Percentiles rank a stretch among this genome's conserved stretches.
These are phyloP conservation scores for Zaprionus vittiger DNA, from an alignment of 1,140 invertebrate species.

Conservation along the genomic window DNA sequence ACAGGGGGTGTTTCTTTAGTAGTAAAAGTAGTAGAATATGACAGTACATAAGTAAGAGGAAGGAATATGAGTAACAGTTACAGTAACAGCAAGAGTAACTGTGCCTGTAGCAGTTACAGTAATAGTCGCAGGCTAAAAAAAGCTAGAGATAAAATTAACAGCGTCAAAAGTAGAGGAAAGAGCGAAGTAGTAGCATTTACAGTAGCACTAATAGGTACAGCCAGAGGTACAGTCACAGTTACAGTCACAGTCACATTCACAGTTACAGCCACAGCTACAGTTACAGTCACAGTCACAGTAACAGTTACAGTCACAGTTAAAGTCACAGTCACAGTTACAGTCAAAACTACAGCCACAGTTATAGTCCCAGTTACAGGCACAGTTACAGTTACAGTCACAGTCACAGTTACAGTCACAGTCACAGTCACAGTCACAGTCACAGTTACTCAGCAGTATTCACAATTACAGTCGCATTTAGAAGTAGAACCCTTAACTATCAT, in stretches of 20 bases:
- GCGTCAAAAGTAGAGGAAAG: too few species aligned
- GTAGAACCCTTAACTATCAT: neutral
- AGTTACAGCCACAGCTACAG: neutral
- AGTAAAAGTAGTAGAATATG: neutral
- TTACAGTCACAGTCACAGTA: neutral
- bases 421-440: neutral
- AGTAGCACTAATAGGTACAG: neutral
- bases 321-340: neutral
- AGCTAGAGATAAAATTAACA: too few species aligned
- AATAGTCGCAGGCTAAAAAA: neutral
- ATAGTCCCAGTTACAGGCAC: too few species aligned
- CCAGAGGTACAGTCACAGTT: neutral
- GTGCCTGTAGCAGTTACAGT: neutral
- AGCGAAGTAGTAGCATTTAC: too few species aligned
- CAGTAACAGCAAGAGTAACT: neutral
- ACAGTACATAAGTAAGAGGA: conserved; percentile 14
- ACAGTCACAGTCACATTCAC: neutral
- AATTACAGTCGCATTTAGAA: neutral
- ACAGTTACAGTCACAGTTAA: too few species aligned
- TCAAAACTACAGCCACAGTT: neutral
- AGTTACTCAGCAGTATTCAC: neutral
- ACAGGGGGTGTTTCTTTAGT: neutral
- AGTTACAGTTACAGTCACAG: neutral
- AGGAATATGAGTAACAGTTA: conserved; percentile 6
- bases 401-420: neutral